Base-by-base conservation (phyloP, 2,888 invertebrate species). In the Drosophila hamatofila region DNA sequence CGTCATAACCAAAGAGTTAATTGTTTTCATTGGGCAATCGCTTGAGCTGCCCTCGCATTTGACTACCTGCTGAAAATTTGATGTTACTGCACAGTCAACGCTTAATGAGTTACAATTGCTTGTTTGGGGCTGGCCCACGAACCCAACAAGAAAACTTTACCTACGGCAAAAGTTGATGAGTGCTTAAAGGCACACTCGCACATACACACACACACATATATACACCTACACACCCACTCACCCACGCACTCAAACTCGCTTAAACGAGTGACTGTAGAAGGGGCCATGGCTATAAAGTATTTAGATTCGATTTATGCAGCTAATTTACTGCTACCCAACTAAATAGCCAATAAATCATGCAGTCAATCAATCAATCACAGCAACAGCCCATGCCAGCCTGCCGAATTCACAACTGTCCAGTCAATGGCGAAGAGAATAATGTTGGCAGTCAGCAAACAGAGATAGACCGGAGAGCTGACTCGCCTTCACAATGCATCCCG, bases 101-200 rank as follows among this genome's bases (percentile, higher is more conserved):
- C 80, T 75, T 88, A 84, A 84, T 88, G 88, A 84, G 88, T 85
- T 88, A 75, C 83, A 82, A 88, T 85, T 85, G 88, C 72, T 84
- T 84, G 72, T 76, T 79, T 84, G 70, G 71, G 74, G 72, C 61
- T 30, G 25, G 54, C 49, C 30, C 37, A 21, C 16, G 41, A 33
- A 39, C 30, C 44, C 55, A 51, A 68, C 52, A 52, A 49, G 56
- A 56, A 80, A 83, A 85, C 72, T 83, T 83, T 83, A 73, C 80
- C 83, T 77, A 83, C 57, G 79, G 52, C 42, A 66, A 76, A 83
- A 74, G 79, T 82, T 75, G 81, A 78, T 87, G 83, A 84, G 83
- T 83, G 87, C 73, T 75, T 71, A 78, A 80, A 79, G 83, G 79
- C 59, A 75, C 75, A 72, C 65, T 68, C 44, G 75, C 33, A 60